phyloP scores from a whole-genome alignment of 2,113 vertebrate species.

The Malurus melanocephalus region DNA sequence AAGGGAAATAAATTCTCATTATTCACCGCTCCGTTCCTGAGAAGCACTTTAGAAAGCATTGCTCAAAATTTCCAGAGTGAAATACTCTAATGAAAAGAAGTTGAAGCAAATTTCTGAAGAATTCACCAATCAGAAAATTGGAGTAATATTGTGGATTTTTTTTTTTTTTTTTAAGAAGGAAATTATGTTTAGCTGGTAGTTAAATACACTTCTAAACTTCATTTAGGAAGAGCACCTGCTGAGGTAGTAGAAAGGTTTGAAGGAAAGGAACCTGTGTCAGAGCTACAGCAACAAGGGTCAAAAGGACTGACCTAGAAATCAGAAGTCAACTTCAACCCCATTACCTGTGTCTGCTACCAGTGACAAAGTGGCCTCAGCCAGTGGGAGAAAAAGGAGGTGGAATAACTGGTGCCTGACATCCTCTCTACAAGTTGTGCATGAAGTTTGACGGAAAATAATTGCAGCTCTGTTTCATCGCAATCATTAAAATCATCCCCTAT shows the following conservation, averaged over 20 bases:
- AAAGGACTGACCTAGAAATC: background rate
- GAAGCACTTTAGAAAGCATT: background rate
- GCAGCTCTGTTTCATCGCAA: background rate
- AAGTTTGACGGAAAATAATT: background rate
- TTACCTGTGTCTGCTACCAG: background rate
- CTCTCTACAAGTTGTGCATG: background rate
- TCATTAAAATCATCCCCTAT: background rate
- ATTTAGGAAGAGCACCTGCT: background rate
- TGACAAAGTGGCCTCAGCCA: accelerated
- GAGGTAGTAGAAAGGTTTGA: background rate
- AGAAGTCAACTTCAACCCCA: background rate
- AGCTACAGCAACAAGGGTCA: background rate
- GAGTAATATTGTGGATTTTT: background rate
- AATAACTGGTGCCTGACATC: background rate
- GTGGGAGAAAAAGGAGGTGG: background rate
- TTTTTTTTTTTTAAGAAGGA: too few relatives aligned
- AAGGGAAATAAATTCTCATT: background rate
- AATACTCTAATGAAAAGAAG: background rate
- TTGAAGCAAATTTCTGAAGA: background rate
- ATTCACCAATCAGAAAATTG: background rate
- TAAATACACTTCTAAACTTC: background rate
- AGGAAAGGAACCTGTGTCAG: accelerated
- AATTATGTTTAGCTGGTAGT: background rate
- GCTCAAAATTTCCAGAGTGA: background rate
- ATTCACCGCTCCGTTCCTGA: background rate